Conservation (phyloP, 2,888 invertebrate species). For the Pseudanteris insignis region DNA sequence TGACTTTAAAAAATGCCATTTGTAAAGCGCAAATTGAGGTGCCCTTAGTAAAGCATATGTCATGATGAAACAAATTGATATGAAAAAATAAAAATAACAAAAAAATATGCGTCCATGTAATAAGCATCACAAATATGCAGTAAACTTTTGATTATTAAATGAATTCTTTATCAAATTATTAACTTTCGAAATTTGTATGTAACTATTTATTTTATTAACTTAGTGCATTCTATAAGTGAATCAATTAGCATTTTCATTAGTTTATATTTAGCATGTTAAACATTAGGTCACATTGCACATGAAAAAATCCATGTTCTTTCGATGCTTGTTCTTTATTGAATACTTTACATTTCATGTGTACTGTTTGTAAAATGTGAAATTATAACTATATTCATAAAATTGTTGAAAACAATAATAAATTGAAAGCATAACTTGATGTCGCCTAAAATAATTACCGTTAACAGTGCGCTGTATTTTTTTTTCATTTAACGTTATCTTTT, state of each 20-base stretch:
- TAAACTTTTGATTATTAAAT: no score
- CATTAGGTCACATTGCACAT: no score
- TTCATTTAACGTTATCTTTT: no score
- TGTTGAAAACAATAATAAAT: background rate
- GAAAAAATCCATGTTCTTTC: no score
- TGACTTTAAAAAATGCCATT: slow-evolving; percentile 25
- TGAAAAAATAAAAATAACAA: background rate
- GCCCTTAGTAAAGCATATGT: slow-evolving; percentile 28
- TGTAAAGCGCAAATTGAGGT: slow-evolving; percentile 31
- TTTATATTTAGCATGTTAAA: no score
- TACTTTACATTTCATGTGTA: no score
- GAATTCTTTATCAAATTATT: slow-evolving; percentile 1
- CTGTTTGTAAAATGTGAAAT: background rate
- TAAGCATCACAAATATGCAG: background rate
- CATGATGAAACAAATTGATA: slow-evolving; percentile 2
- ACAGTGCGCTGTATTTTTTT: no score
- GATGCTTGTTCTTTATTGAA: background rate
- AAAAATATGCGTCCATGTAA: background rate
- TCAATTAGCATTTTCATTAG: slow-evolving; percentile 22
- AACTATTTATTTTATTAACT: slow-evolving; percentile 22
- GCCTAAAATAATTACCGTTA: no score
- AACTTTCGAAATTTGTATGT: slow-evolving; percentile 5
- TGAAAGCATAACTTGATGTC: background rate
- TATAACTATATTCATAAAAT: no score
- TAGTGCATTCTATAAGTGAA: slow-evolving; percentile 10